phyloP scores from a whole-genome alignment of 2,113 vertebrate species.

The Athene noctua region DNA sequence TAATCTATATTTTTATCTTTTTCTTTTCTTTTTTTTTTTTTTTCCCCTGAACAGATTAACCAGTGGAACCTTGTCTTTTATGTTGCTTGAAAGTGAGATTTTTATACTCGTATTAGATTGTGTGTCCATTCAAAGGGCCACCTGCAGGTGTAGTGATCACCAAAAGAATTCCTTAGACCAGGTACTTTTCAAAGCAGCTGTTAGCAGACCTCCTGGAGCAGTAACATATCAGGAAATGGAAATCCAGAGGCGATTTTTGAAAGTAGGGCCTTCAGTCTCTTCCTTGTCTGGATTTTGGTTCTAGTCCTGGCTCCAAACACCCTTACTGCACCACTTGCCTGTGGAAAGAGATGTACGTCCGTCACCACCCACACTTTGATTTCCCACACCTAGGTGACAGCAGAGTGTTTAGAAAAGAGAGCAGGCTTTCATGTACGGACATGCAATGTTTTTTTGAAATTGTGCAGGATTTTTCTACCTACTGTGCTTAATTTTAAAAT shows the following conservation, averaged over 20 bases:
- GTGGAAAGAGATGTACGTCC: not conserved
- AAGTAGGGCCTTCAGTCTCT: not conserved
- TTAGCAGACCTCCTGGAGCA: not conserved
- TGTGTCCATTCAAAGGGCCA: not conserved
- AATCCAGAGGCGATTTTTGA: not conserved
- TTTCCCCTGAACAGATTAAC: not conserved
- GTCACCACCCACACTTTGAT: not conserved
- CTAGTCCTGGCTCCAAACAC: not conserved
- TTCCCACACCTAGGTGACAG: not conserved
- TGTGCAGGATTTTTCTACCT: not conserved
- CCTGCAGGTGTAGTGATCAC: not conserved
- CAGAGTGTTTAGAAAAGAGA: not conserved
- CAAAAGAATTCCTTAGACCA: not conserved
- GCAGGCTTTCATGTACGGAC: not conserved
- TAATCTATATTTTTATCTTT: not conserved
- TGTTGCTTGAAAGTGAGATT: not conserved
- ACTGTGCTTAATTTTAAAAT: conserved; percentile 58
- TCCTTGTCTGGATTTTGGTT: not conserved
- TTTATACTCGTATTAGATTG: not conserved
- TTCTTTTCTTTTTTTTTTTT: too few relatives aligned
- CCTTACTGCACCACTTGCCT: not conserved
- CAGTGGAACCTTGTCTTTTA: not conserved
- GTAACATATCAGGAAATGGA: not conserved
- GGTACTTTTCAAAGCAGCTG: not conserved
- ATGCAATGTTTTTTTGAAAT: conserved; percentile 7